Evolutionary conservation across 2,888 invertebrate genomes (phyloP).

Genomic region (Adelphocoris suturalis): DNA sequence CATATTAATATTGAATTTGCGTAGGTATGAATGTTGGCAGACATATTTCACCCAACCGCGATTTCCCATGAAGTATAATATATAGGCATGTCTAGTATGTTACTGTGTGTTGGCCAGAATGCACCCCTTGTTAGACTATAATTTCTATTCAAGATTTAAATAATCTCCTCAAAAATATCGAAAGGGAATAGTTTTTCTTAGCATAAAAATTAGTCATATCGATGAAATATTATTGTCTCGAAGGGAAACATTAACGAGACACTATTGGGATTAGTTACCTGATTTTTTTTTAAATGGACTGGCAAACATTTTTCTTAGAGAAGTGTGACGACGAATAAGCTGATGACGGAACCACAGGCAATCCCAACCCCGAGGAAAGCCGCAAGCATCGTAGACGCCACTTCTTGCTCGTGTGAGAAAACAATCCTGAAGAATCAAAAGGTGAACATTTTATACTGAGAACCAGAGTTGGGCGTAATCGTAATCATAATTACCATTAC

Average conservation of each 20-base stretch:
- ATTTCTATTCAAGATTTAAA: no score
- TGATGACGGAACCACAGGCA: slow-evolving; percentile 88
- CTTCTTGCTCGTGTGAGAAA: slow-evolving; percentile 89
- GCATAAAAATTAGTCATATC: neutral
- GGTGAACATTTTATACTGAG: no score
- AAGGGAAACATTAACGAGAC: slow-evolving; percentile 37
- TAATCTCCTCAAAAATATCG: neutral
- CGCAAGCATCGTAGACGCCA: slow-evolving; percentile 92
- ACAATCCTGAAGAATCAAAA: slow-evolving; percentile 84
- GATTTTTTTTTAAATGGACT: neutral
- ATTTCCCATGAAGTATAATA: no score
- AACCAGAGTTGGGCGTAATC: no score
- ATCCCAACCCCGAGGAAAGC: slow-evolving; percentile 92
- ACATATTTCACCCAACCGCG: no score
- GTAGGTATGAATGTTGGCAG: no score
- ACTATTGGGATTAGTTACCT: neutral
- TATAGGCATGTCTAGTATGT: no score
- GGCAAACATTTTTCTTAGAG: slow-evolving; percentile 73
- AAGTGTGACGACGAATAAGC: slow-evolving; percentile 78
- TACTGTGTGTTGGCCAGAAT: no score
- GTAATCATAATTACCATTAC: no score
- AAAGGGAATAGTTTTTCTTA: neutral
- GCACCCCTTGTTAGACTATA: neutral
- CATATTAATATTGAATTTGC: no score
- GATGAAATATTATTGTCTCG: slow-evolving; percentile 42